phyloP scores from a whole-genome alignment of 2,797 vertebrate genomes.

The Scleropages formosus region DNA sequence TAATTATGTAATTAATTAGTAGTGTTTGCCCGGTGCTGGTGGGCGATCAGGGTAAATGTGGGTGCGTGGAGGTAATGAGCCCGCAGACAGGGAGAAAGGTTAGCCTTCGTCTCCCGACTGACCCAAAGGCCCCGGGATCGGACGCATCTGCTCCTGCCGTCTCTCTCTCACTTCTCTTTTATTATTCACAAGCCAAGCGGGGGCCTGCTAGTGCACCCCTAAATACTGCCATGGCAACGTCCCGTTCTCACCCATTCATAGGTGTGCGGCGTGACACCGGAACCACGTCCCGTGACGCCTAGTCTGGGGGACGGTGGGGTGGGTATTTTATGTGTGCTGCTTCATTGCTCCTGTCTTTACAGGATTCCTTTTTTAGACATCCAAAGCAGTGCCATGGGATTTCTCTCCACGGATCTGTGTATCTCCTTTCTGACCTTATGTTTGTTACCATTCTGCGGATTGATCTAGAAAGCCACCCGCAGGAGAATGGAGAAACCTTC shows the following conservation, averaged over 20 bases:
- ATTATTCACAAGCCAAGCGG: conserved; percentile 36
- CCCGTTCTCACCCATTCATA: background rate
- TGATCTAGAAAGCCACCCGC: no score
- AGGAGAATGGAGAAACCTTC: no score
- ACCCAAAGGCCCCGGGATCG: conserved; percentile 42
- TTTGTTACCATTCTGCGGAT: no score
- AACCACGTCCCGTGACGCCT: background rate
- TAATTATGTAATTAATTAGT: conserved; percentile 63
- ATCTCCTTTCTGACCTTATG: no score
- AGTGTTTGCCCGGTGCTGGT: conserved; percentile 43
- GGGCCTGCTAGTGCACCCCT: background rate
- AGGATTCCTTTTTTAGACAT: no score
- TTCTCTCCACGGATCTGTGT: no score
- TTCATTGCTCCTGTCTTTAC: no score
- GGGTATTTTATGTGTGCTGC: background rate
- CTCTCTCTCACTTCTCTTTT: conserved; percentile 29
- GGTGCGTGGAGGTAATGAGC: conserved; percentile 47
- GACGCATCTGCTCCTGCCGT: conserved; percentile 38
- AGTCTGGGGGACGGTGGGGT: background rate
- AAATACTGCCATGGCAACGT: conserved; percentile 35
- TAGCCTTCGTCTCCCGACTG: conserved; percentile 37
- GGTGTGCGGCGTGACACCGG: background rate
- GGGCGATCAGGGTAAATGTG: conserved; percentile 44
- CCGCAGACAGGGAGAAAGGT: conserved; percentile 38
- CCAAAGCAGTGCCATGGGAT: no score